These are phyloP conservation scores for Drosophila sturtevanti DNA, from an alignment of 1,140 invertebrate genomes.

Conservation along the genomic window DNA sequence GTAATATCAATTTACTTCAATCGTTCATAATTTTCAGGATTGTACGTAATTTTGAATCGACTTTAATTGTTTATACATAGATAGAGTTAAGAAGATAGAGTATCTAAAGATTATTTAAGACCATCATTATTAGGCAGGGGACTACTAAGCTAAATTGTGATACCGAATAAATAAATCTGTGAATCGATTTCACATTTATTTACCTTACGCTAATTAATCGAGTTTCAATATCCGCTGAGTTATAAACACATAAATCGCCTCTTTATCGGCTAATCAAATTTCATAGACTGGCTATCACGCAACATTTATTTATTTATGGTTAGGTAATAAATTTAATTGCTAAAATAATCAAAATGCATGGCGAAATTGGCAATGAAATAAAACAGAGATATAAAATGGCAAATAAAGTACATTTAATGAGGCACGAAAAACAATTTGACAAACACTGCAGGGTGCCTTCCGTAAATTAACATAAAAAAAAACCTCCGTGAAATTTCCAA, in stretches of 20 bases:
- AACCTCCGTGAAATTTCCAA: slow-evolving; percentile 49
- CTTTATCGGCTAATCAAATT: slow-evolving; percentile 63
- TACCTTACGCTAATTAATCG: slow-evolving; percentile 29
- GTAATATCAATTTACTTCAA: no score
- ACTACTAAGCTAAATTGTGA: no score
- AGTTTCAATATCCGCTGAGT: slow-evolving; percentile 38
- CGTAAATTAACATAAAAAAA: slow-evolving; percentile 69
- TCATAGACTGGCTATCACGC: slow-evolving; percentile 28
- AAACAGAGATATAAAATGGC: slow-evolving; percentile 15
- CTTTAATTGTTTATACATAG: no score
- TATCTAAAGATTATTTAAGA: no score
- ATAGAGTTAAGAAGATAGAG: no score
- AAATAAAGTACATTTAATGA: slow-evolving; percentile 45
- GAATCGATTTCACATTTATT: background rate
- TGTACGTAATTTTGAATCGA: no score
- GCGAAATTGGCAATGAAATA: slow-evolving; percentile 43
- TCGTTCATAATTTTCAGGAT: no score
- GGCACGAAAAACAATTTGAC: slow-evolving; percentile 70
- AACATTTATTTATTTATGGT: slow-evolving; percentile 65
- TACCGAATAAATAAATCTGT: background rate
- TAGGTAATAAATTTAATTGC: slow-evolving; percentile 48
- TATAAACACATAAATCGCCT: slow-evolving; percentile 36
- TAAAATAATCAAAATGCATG: slow-evolving; percentile 63
- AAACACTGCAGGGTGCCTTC: slow-evolving; percentile 46
- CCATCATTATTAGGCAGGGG: no score